Base-by-base conservation (phyloP, 2,113 vertebrate species). In the Thomomys bottae region DNA sequence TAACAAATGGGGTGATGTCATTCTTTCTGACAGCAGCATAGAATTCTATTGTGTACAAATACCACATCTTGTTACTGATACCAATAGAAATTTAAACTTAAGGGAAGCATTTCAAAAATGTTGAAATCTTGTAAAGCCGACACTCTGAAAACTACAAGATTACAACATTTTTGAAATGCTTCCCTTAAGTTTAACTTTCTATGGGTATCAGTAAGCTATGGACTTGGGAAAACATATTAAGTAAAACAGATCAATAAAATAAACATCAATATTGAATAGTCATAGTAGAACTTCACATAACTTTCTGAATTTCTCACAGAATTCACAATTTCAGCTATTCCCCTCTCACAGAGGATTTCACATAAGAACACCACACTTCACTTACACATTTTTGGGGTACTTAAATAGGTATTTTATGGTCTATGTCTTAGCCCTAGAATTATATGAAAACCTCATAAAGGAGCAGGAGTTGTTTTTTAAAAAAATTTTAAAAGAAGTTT, bases 341-440 rank as follows among this genome's bases (percentile, higher is more conserved):
- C 24, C 14, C 81, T 89, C 89, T 89, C 10, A 63, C n/a, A 21
- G 61, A 77, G 8, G 21, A 12, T 92, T 15, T 84, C 85, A 91
- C 88, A 9, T 38, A 64, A 94, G 0, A 0, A 4, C 18, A 49
- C 21, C 66, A 2, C 73, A 79, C 15, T 42, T 93, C 1, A 49
- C 15, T 34, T 86, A 87, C 64, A 72, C 24, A 5, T 24, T 34
- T 66, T 84, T 91, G 73, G 73, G 21, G 26, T 90, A 28, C 81
- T 73, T 91, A 64, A 59, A 28, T 92, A 18, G 5, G 0, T 17
- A 92, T 85, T 94, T 96, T 94, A 66, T 64, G 67, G 84, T 8
- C 57, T 8, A 34, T 64, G 0, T 85, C 96, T 96, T 70, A 90
- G 15, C 32, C 84, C n/a, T 89, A 23, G 8, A 24, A 2, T 85